Evolutionary conservation across 1,140 invertebrate genomes (phyloP).

Genomic region (Eumeta japonica): DNA sequence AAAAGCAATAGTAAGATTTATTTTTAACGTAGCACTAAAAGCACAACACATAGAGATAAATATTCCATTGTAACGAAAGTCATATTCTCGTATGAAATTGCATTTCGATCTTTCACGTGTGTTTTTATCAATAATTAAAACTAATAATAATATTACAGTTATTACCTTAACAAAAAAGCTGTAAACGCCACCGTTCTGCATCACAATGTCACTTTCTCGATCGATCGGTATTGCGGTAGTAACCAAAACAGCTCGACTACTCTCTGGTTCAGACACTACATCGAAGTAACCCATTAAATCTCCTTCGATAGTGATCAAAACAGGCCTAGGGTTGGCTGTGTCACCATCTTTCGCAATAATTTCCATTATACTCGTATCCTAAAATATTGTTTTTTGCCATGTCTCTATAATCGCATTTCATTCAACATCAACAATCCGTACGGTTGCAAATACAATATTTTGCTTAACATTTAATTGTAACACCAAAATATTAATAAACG

Average conservation of each 20-base stretch:
- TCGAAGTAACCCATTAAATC: slow-evolving; percentile 70
- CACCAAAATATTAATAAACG: neutral
- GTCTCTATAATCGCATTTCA: neutral
- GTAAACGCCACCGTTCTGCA: slow-evolving; percentile 78
- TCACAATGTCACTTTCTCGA: slow-evolving; percentile 69
- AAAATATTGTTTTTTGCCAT: slow-evolving; percentile 11
- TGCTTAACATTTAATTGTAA: neutral
- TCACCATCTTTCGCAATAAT: slow-evolving; percentile 76
- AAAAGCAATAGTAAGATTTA: neutral
- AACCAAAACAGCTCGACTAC: slow-evolving; percentile 58
- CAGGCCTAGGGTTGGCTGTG: slow-evolving; percentile 66
- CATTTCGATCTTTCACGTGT: too few relatives aligned
- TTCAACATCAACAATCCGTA: neutral
- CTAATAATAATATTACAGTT: slow-evolving; percentile 8
- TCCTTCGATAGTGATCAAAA: slow-evolving; percentile 67
- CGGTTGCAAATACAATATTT: neutral
- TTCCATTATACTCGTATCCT: slow-evolving; percentile 60
- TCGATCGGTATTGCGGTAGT: slow-evolving; percentile 69
- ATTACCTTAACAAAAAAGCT: slow-evolving; percentile 66
- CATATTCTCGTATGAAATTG: too few relatives aligned
- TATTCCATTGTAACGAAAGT: too few relatives aligned
- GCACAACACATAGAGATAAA: too few relatives aligned
- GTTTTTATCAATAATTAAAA: too few relatives aligned
- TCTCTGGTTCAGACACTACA: slow-evolving; percentile 53
- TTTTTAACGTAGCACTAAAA: neutral